Base-by-base conservation (phyloP, 2,113 vertebrate genomes). In the Aix galericulata region DNA sequence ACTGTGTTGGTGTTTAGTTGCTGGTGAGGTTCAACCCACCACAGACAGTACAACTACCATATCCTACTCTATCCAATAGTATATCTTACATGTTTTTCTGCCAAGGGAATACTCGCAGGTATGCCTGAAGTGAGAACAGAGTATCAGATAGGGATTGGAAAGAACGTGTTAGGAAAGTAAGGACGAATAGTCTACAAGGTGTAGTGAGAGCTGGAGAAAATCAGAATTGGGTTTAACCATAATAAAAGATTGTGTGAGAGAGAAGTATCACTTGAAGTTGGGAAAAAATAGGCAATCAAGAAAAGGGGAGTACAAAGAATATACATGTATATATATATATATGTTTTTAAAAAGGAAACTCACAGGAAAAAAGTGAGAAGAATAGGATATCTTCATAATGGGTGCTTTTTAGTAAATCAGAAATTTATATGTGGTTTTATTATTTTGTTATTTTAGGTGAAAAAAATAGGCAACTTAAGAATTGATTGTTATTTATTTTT, bases 341-440 rank as follows among this genome's bases (percentile, higher is more conserved):
- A 17, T 80, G n/a, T 13, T 85, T 71, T 14, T 58, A 71, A 48
- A 66, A 88, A 88, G 66, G 25, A 85, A 87, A 22, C 38, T 40
- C 38, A 9, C 14, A 76, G 22, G 56, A 82, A 68, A 90, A 46
- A 31, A 73, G 3, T 53, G 31, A 75, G 56, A 89, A 13, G 69
- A 60, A 52, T 66, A 58, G 75, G 3, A 17, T 93, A 2, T 82
- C 46, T 25, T 78, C 6, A 21, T 69, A 48, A 34, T 48, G 3
- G 0, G 0, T 1, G 0, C 14, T 22, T 91, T 87, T 78, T 87
- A 75, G n/a, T n/a, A 91, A 66, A 25, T 66, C 1, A 0, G 17
- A 77, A 86, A 67, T 79, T 83, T 3, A 31, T 38, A 42, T 8
- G 5, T 74, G 27, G 6, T 75, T 90, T 64, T 68, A 68, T 79